Evolutionary conservation across 1,140 invertebrate genomes (phyloP), one percentile per base, ranked within the genome.

Genomic region (Drosophila kepulauana): DNA sequence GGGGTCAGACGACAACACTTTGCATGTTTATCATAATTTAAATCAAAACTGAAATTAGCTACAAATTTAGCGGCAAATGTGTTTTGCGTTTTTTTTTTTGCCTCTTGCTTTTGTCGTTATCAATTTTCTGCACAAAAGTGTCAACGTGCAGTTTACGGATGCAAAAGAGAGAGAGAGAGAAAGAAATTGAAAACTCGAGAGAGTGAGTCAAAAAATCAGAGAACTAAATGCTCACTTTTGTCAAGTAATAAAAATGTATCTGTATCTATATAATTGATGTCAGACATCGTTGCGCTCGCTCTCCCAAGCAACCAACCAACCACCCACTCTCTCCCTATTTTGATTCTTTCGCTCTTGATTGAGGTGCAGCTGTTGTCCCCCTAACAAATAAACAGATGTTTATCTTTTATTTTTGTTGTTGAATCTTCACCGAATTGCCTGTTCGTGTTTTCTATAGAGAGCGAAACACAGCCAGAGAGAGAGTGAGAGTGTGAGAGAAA

Each of bases 41-140:
- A 82, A 78, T 88, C 79, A 84, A 88, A 88, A 66, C 77, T 57
- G 54, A 87, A 88, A 88, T 87, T 88, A 88, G 81, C 67, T 56
- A 59, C 41, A 79, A 75, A 77, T 51, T 59, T 58, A 54, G 16
- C 16, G 10, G 10, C 35, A 38, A 38, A 38, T 38, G 35, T n/a
- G 35, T 28, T 45, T 16, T 69, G 7, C 16, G 20, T 8, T 72
- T 52, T 16, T 15, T 13, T 49, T 46, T 49, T 15, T 70, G 70
- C 70, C 67, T 61, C 16, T 28, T 46, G 67, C 68, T 51, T 52
- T 28, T 30, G 73, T 75, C 68, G 68, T 75, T 75, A 75, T 75
- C 73, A 75, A 71, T 75, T 71, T 65, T 67, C 64, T 30, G 20
- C 51, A 57, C 16, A 38, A 68, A 59, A 68, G 13, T 68, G 66